Base-by-base conservation (phyloP, 2,113 vertebrate genomes). In the Oryzias curvinotus region DNA sequence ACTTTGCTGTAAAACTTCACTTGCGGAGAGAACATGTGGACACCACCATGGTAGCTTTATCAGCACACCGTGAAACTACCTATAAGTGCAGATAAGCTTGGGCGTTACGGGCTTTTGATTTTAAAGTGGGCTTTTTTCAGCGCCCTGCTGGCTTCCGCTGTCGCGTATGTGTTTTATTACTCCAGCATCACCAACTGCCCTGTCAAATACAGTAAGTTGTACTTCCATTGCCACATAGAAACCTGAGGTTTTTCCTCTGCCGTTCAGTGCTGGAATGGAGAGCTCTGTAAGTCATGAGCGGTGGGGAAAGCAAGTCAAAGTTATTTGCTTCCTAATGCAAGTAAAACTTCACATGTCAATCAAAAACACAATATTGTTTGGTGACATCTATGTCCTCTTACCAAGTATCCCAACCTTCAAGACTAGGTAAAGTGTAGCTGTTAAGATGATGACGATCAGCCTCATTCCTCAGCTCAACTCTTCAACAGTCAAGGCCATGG, bases 101-200 rank as follows among this genome's bases (percentile, higher is more conserved):
- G 72, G 49, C 50, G 53, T 76, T 75, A 82, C 75, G 78, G 83
- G 73, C 78, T 72, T 82, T 80, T 87, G 82, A 83, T 83, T 87
- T 69, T 78, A 71, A 87, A 80, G 80, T 80, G 78, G 80, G 78
- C 76, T 23, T 81, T 83, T 68, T 68, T 87, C 76, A 74, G 62
- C 78, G 73, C 73, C 59, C 52, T 36, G 64, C 81, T 87, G 80
- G 72, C 82, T 57, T 53, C 71, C 68, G 65, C 77, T n/a, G 76
- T 77, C 78, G 73, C 73, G 67, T 70, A 81, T 72, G 71, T 53
- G 63, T 75, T 87, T 76, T 77, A 88, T 86, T 80, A 85, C 82
- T 84, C 79, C 77, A 74, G 48, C 69, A 75, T 75, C 79, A 63
- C 56, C 75, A 68, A 77, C 70, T 51, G 76, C 75, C 72, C 75